Evolutionary conservation across 2,797 vertebrate species (phyloP).

Genomic region (Pipistrellus kuhlii): DNA sequence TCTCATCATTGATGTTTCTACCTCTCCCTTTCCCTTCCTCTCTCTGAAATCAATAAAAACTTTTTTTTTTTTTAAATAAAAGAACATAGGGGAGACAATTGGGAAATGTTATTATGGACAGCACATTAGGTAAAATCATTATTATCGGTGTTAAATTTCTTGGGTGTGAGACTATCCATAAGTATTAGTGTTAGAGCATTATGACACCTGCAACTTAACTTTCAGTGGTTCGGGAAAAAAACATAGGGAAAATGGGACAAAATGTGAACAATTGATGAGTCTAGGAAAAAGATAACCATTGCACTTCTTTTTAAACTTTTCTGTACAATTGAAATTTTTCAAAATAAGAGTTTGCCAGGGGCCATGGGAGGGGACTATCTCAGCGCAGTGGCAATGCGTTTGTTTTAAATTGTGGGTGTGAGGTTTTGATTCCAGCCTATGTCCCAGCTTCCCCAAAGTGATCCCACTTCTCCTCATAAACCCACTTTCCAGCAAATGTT

Average conservation of each 20-base stretch:
- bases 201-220: background rate
- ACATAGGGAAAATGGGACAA: background rate
- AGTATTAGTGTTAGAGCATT: background rate
- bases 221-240: constrained; percentile 14
- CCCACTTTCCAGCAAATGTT: background rate
- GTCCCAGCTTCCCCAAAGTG: background rate
- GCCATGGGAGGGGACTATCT: background rate
- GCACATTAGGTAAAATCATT: background rate
- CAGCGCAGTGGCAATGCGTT: background rate
- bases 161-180: background rate
- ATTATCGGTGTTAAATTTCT: background rate
- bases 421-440: background rate
- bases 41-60: no score
- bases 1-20: no score
- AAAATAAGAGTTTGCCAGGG: background rate
- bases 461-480: background rate
- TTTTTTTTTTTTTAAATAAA: no score
- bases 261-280: background rate
- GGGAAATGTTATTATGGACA: constrained; percentile 1
- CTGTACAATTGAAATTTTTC: constrained; percentile 47
- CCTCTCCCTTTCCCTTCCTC: no score
- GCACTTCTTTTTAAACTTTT: constrained; percentile 4
- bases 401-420: background rate
- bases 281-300: background rate
- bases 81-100: background rate